Conservation (phyloP, 2,797 vertebrate genomes). For the Spinibarbus caldwelli region DNA sequence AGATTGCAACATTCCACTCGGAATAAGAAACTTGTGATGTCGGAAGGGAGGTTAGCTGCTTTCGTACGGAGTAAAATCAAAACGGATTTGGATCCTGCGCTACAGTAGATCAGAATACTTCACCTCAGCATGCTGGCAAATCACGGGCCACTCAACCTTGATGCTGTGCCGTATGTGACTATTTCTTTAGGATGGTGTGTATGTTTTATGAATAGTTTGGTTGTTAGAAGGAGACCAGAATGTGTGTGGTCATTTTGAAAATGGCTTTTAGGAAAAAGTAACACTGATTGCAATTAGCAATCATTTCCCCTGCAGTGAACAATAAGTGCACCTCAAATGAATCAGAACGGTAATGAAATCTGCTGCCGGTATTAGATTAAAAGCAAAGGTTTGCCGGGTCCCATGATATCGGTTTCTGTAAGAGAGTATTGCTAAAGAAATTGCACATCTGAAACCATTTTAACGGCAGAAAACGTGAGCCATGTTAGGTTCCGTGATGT, state of each 20-base stretch:
- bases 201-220: not conserved
- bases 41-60: slow-evolving; percentile 30
- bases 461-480: slow-evolving; percentile 11
- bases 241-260: slow-evolving; percentile 20
- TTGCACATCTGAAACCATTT: slow-evolving; percentile 36
- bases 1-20: slow-evolving; percentile 50
- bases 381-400: not conserved
- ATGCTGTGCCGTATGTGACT: not conserved
- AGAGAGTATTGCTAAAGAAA: slow-evolving; percentile 1
- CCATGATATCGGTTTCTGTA: not conserved
- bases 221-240: not conserved
- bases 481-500: slow-evolving; percentile 26
- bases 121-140: too few species aligned
- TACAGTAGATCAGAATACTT: slow-evolving; percentile 5
- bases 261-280: not conserved
- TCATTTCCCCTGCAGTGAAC: not conserved
- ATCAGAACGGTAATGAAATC: slow-evolving; percentile 31
- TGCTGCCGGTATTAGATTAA: not conserved
- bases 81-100: slow-evolving; percentile 33
- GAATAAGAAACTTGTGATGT: slow-evolving; percentile 51
- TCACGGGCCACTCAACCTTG: not conserved
- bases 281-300: not conserved
- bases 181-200: not conserved
- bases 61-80: slow-evolving; percentile 23
- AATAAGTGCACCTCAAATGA: slow-evolving; percentile 8